phyloP scores from a whole-genome alignment of 2,888 invertebrate species.

The Hypsopygia costalis region DNA sequence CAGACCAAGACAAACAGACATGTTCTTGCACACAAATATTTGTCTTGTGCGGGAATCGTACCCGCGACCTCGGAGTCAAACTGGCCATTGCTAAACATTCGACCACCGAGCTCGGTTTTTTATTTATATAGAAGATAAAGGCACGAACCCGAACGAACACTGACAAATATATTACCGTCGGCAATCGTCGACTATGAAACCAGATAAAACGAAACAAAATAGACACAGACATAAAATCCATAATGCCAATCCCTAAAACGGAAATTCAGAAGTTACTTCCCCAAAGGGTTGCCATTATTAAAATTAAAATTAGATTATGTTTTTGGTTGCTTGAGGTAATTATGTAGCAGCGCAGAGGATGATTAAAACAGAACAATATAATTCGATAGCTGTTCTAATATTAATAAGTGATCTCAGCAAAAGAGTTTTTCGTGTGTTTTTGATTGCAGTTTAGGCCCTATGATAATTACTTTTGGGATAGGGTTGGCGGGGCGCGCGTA shows the following conservation, averaged over 20 bases:
- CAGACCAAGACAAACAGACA: no score
- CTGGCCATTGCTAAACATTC: no score
- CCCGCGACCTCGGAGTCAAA: no score
- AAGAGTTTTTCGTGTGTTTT: slow-evolving; percentile 74
- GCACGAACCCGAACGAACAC: no score
- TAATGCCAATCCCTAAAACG: slow-evolving; percentile 21
- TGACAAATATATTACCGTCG: no score
- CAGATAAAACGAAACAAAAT: not conserved
- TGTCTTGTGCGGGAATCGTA: no score
- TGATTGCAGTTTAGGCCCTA: slow-evolving; percentile 72
- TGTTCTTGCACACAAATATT: no score
- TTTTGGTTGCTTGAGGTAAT: slow-evolving; percentile 68
- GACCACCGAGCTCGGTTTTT: no score
- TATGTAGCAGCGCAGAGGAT: slow-evolving; percentile 47
- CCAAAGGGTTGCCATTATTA: slow-evolving; percentile 60
- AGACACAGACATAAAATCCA: not conserved
- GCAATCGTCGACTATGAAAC: no score
- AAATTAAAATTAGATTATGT: slow-evolving; percentile 73
- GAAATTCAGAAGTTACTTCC: slow-evolving; percentile 45
- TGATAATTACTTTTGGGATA: slow-evolving; percentile 76
- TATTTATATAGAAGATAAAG: no score
- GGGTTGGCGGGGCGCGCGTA: slow-evolving; percentile 46
- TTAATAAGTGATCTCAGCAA: slow-evolving; percentile 63
- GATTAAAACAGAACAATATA: slow-evolving; percentile 51
- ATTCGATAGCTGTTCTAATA: slow-evolving; percentile 71